Evolutionary conservation across 2,888 invertebrate genomes (phyloP).

Genomic region (Theodoxus fluviatilis): DNA sequence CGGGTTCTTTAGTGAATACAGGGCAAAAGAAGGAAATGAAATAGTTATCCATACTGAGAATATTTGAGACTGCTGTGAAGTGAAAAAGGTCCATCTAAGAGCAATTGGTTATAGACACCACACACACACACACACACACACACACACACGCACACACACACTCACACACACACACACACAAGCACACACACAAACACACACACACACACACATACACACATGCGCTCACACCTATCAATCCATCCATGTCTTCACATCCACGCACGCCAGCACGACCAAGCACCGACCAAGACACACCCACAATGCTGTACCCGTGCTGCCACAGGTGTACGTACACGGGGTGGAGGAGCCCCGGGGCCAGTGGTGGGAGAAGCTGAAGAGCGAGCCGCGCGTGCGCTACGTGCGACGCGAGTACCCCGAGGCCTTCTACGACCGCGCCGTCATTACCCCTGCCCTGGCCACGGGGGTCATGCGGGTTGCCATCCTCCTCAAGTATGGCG

Average conservation of each 20-base stretch:
- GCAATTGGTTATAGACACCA: too few relatives aligned
- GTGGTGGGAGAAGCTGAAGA: slow-evolving; percentile 35
- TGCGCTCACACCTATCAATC: not conserved
- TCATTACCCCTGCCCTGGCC: slow-evolving; percentile 35
- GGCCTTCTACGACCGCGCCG: slow-evolving; percentile 31
- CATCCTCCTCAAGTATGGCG: slow-evolving; percentile 39
- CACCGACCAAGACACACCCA: too few relatives aligned
- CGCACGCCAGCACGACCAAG: too few relatives aligned
- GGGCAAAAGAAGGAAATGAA: too few relatives aligned
- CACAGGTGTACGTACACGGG: slow-evolving; percentile 37
- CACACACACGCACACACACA: slow-evolving; percentile 8
- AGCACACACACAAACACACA: slow-evolving; percentile 14
- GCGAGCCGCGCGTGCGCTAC: slow-evolving; percentile 33
- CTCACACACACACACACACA: slow-evolving; percentile 14
- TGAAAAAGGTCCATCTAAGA: too few relatives aligned
- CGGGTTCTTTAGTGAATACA: too few relatives aligned
- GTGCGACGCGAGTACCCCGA: slow-evolving; percentile 39
- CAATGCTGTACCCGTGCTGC: too few relatives aligned
- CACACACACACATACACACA: slow-evolving; percentile 6
- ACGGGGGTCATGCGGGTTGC: slow-evolving; percentile 35
- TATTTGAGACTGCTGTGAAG: too few relatives aligned
- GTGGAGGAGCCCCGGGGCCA: slow-evolving; percentile 32
- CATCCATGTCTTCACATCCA: too few relatives aligned
- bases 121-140: slow-evolving; percentile 8
- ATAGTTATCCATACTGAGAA: too few relatives aligned